Conservation (phyloP, 2,113 vertebrate genomes). For the Callopanchax toddi region DNA sequence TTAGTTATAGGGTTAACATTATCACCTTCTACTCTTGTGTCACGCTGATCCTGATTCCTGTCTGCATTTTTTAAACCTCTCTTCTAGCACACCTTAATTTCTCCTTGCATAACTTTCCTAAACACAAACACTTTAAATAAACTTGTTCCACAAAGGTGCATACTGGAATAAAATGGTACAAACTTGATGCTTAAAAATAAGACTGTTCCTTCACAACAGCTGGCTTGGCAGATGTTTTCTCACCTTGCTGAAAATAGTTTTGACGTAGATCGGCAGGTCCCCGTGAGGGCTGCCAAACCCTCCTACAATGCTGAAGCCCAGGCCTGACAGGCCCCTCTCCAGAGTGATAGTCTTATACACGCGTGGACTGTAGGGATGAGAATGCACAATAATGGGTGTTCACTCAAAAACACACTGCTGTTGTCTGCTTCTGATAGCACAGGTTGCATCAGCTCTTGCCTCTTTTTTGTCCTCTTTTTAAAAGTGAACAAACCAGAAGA, state of each 20-base stretch:
- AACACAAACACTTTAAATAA: background rate
- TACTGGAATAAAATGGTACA: background rate
- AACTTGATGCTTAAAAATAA: background rate
- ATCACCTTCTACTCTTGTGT: no score
- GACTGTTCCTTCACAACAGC: background rate
- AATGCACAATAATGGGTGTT: background rate
- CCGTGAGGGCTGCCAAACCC: slow-evolving; percentile 93
- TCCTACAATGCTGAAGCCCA: slow-evolving; percentile 94
- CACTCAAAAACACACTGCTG: background rate
- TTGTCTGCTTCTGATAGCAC: background rate
- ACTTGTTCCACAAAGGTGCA: background rate
- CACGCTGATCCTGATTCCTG: no score
- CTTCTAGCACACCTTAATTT: no score
- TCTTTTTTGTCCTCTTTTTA: background rate
- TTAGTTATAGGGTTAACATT: no score
- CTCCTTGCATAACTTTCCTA: no score
- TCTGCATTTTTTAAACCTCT: no score
- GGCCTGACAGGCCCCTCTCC: slow-evolving; percentile 87
- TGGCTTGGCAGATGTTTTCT: slow-evolving; percentile 8
- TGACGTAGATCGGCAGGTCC: slow-evolving; percentile 94
- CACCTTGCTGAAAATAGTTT: slow-evolving; percentile 94
- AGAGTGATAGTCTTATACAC: slow-evolving; percentile 88
- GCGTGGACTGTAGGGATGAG: slow-evolving; percentile 78
- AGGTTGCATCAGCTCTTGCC: background rate
- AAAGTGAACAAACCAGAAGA: slow-evolving; percentile 11